These are phyloP conservation scores for Cottoperca gobio DNA, from an alignment of 2,797 vertebrate genomes.

Conservation along the genomic window DNA sequence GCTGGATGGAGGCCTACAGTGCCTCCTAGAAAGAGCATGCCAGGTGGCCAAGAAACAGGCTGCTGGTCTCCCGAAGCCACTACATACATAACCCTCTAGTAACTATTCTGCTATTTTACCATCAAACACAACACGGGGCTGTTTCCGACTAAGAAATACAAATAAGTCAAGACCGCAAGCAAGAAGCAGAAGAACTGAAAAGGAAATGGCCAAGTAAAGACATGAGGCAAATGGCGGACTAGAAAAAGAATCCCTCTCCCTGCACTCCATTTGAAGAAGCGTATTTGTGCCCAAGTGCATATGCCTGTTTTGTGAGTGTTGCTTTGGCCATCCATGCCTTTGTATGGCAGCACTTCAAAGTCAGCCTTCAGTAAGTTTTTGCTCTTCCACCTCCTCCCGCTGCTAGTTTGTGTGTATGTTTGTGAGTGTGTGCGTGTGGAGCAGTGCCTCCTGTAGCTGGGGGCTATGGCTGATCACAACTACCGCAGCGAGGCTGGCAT, in stretches of 20 bases:
- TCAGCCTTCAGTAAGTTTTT: conserved; percentile 64
- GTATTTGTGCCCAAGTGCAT: conserved; percentile 42
- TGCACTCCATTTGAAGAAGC: conserved; percentile 44
- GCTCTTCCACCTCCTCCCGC: conserved; percentile 72
- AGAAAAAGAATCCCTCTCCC: conserved; percentile 54
- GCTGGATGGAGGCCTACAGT: conserved; percentile 74
- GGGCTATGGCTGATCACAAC: conserved; percentile 70
- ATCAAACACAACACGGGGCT: conserved; percentile 45
- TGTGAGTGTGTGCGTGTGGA: conserved; percentile 33
- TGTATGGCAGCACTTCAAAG: conserved; percentile 74
- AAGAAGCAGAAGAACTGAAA: conserved; percentile 38
- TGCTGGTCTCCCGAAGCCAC: conserved; percentile 57
- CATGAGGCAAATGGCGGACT: conserved; percentile 53
- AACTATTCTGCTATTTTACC: conserved; percentile 47
- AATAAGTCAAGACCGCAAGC: conserved; percentile 54
- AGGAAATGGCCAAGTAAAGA: conserved; percentile 32
- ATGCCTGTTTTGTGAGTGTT: conserved; percentile 52
- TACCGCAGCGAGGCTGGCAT: conserved; percentile 70
- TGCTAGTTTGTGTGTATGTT: conserved; percentile 53
- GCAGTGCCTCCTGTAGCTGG: conserved; percentile 65
- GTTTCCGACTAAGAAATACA: conserved; percentile 45
- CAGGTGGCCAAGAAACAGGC: conserved; percentile 72
- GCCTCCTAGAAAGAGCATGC: conserved; percentile 64
- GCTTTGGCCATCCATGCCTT: conserved; percentile 64
- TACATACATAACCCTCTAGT: conserved; percentile 49